These are phyloP conservation scores for Scaptodrosophila lebanonensis DNA, from an alignment of 1,140 invertebrate species.

Conservation along the genomic window DNA sequence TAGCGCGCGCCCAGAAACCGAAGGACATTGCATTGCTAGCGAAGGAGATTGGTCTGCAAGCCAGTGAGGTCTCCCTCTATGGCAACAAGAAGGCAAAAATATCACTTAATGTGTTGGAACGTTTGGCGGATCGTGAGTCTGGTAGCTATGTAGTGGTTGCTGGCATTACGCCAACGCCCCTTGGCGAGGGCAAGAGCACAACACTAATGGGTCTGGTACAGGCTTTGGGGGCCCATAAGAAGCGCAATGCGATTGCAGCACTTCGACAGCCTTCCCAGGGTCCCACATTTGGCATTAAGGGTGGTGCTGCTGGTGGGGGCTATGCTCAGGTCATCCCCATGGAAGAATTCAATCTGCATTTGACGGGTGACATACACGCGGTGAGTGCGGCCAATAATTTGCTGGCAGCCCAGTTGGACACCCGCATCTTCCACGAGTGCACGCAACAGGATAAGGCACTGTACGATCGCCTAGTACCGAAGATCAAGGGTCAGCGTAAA, in stretches of 20 bases:
- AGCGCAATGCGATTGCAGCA: slow-evolving; percentile 94
- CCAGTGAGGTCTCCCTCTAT: slow-evolving; percentile 91
- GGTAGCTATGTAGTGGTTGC: slow-evolving; percentile 98
- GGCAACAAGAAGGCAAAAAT: slow-evolving; percentile 98
- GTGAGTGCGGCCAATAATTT: slow-evolving; percentile 98
- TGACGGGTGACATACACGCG: slow-evolving; percentile 99
- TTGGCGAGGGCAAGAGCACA: slow-evolving; percentile 98
- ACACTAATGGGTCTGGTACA: slow-evolving; percentile 96
- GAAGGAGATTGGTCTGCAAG: slow-evolving; percentile 89
- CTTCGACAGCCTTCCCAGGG: slow-evolving; percentile 99
- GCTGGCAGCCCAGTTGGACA: slow-evolving; percentile 94
- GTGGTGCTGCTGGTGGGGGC: slow-evolving; percentile 69
- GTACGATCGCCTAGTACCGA: slow-evolving; percentile 92
- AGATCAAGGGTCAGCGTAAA: slow-evolving; percentile 84
- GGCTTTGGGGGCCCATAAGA: slow-evolving; percentile 90
- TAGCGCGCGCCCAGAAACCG: slow-evolving; percentile 91
- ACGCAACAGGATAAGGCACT: slow-evolving; percentile 92
- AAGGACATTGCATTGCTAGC: slow-evolving; percentile 90
- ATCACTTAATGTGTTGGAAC: slow-evolving; percentile 87
- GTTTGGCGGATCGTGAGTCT: slow-evolving; percentile 83
- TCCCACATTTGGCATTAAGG: slow-evolving; percentile 99
- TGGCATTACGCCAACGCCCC: slow-evolving; percentile 97
- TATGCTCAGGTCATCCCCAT: slow-evolving; percentile 94
- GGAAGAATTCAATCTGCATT: slow-evolving; percentile 99
- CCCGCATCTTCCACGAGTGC: slow-evolving; percentile 96